A percentile compares a stretch with the other conserved stretches of the same genome.
Evolutionary conservation across 2,888 invertebrate species (phyloP).

Genomic region (Dasysyrphus tricinctus): DNA sequence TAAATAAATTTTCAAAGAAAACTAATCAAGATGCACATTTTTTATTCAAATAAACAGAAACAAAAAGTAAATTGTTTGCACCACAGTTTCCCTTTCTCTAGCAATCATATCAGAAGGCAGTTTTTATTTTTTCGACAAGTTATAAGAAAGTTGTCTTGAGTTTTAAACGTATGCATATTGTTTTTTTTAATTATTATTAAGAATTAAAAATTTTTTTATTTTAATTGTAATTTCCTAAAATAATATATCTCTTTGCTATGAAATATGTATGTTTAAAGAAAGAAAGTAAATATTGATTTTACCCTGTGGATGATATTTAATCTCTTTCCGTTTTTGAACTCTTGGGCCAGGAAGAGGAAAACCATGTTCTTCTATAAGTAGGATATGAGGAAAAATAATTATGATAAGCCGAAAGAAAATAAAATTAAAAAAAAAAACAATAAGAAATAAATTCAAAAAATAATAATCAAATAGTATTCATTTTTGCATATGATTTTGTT

Average conservation of each 20-base stretch:
- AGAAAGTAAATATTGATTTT: slow-evolving; percentile 74
- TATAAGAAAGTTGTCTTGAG: not conserved
- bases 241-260: not conserved
- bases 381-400: slow-evolving; percentile 77
- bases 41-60: slow-evolving; percentile 3
- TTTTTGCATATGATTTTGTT: slow-evolving; percentile 52
- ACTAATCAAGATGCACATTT: slow-evolving; percentile 4
- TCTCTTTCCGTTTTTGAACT: slow-evolving; percentile 83
- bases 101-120: slow-evolving; percentile 36
- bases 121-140: not conserved
- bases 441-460: slow-evolving; percentile 37
- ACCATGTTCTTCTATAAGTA: slow-evolving; percentile 82
- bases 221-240: not conserved
- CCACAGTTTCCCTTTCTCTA: slow-evolving; percentile 64
- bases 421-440: slow-evolving; percentile 40
- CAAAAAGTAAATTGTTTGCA: slow-evolving; percentile 24
- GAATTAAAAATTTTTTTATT: not conserved
- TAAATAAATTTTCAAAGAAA: slow-evolving; percentile 1
- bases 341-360: slow-evolving; percentile 82
- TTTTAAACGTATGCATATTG: not conserved
- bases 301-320: slow-evolving; percentile 83
- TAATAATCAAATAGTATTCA: slow-evolving; percentile 51
- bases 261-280: slow-evolving; percentile 23
- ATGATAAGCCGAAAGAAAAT: slow-evolving; percentile 76
- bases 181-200: not conserved